phyloP scores from a whole-genome alignment of 2,113 vertebrate genomes.

The Bubalus kerabau region DNA sequence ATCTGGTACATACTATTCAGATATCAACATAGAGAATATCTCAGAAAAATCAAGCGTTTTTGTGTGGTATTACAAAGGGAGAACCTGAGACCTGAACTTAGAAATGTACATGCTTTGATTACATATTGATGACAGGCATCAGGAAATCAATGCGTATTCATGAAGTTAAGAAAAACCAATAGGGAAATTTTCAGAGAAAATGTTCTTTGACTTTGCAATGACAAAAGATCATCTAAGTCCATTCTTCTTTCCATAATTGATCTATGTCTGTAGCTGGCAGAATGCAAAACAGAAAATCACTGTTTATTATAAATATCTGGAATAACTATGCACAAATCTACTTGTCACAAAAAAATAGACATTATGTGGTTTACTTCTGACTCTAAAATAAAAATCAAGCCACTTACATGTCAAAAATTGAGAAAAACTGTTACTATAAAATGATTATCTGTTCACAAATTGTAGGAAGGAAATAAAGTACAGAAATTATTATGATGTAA shows the following conservation, averaged over 20 bases:
- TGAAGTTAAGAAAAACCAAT: background rate
- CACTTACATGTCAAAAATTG: background rate
- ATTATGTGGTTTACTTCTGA: background rate
- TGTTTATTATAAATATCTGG: background rate
- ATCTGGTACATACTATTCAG: background rate
- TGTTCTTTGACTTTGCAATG: background rate
- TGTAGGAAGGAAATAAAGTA: background rate
- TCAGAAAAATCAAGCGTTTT: conserved; percentile 10
- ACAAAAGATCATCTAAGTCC: background rate
- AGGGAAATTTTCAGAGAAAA: background rate
- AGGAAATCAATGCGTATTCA: background rate
- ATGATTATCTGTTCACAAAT: background rate
- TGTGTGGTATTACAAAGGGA: background rate
- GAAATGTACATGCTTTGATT: background rate
- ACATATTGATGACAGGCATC: background rate
- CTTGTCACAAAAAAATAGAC: background rate
- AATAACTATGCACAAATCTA: background rate
- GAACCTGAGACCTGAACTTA: background rate
- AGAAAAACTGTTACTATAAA: background rate
- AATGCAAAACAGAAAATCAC: background rate
- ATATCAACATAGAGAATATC: background rate
- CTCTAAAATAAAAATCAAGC: background rate
- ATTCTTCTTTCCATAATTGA: background rate
- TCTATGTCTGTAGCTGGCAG: background rate
- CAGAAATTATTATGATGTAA: background rate